Conservation (phyloP, 2,888 invertebrate genomes). For the Netelia inedita region DNA sequence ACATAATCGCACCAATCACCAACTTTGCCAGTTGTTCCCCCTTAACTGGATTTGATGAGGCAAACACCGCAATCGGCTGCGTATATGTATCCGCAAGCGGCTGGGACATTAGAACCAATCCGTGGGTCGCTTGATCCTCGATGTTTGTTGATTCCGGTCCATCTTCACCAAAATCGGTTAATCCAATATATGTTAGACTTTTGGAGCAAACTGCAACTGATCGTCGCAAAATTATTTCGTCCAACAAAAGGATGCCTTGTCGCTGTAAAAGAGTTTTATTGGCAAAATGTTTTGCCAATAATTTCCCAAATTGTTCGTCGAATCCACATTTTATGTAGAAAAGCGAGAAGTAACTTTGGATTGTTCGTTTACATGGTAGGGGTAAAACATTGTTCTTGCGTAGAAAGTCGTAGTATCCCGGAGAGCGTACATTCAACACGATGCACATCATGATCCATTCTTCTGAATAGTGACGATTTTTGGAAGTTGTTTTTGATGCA, state of each 20-base stretch:
- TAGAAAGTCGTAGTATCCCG: slow-evolving; percentile 68
- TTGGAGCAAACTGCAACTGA: too few species aligned
- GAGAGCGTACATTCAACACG: slow-evolving; percentile 70
- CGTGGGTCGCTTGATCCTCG: too few species aligned
- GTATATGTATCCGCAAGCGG: slow-evolving; percentile 7
- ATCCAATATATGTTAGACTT: too few species aligned
- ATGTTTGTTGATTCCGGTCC: too few species aligned
- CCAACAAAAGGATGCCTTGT: too few species aligned
- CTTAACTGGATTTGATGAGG: slow-evolving; percentile 2
- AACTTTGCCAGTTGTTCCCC: slow-evolving; percentile 45
- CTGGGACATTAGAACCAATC: too few species aligned
- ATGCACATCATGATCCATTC: slow-evolving; percentile 69
- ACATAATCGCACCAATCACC: slow-evolving; percentile 24
- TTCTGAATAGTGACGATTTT: slow-evolving; percentile 63
- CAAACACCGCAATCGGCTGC: slow-evolving; percentile 8
- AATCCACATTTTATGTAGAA: slow-evolving; percentile 63
- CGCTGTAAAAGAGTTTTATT: slow-evolving; percentile 18
- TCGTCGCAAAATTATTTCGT: too few species aligned
- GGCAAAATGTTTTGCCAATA: slow-evolving; percentile 59
- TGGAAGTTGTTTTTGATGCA: slow-evolving; percentile 28
- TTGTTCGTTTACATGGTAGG: slow-evolving; percentile 67
- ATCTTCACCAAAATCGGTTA: too few species aligned
- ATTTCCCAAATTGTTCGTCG: slow-evolving; percentile 55
- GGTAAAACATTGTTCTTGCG: slow-evolving; percentile 66
- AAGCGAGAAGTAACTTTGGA: slow-evolving; percentile 63